phyloP scores from a whole-genome alignment of 2,797 vertebrate species.

The Sebastes alutus region DNA sequence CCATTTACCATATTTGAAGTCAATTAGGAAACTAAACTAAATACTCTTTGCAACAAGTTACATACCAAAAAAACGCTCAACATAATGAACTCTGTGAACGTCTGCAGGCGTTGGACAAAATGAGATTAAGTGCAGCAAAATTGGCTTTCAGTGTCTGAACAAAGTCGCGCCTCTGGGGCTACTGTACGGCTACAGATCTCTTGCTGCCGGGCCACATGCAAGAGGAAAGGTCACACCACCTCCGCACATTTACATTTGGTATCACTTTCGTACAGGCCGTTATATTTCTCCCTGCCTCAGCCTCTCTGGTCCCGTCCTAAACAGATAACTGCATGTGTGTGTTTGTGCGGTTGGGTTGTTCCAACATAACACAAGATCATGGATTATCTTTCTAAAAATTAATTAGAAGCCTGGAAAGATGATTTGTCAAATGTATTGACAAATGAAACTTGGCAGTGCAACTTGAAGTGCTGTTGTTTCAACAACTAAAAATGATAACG shows the following conservation, averaged over 20 bases:
- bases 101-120: not conserved
- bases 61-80: not conserved
- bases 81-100: not conserved
- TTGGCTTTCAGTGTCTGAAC: constrained; percentile 14
- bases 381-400: constrained; percentile 22
- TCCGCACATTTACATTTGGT: constrained; percentile 25
- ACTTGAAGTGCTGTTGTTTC: not conserved
- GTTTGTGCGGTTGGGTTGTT: not conserved
- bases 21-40: not conserved
- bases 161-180: not conserved
- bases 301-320: not conserved
- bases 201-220: not conserved
- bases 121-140: constrained; percentile 20
- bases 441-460: not conserved
- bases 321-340: not conserved
- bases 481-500: not conserved
- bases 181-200: not conserved
- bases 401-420: constrained; percentile 17
- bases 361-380: not conserved
- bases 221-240: constrained; percentile 24
- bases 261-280: constrained; percentile 9
- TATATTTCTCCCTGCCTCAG: constrained; percentile 1
- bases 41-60: not conserved
- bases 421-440: constrained; percentile 29
- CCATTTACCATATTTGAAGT: not conserved